Percentiles rank a stretch among this genome's conserved stretches.
These are phyloP conservation scores for Athene cunicularia DNA, from an alignment of 2,113 vertebrate species.

Conservation along the genomic window DNA sequence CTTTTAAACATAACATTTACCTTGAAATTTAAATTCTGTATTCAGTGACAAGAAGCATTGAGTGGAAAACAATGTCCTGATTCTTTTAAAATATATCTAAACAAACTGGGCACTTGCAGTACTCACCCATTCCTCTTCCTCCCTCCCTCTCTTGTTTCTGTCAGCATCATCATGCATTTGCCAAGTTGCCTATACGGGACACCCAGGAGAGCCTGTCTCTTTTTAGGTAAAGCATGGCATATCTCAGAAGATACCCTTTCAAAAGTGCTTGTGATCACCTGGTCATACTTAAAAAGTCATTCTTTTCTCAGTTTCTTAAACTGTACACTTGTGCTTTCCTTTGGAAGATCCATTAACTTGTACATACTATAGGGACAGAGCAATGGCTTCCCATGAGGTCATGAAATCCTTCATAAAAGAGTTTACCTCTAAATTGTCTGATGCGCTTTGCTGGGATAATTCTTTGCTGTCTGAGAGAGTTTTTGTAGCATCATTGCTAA, in stretches of 20 bases:
- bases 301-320: not conserved
- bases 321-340: not conserved
- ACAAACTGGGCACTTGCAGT: not conserved
- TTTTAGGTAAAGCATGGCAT: not conserved
- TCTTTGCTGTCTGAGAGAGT: not conserved
- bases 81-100: not conserved
- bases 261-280: not conserved
- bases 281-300: not conserved
- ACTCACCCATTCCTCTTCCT: not conserved
- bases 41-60: not conserved
- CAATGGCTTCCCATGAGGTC: not conserved
- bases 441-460: not conserved
- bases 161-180: not conserved
- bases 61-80: not conserved
- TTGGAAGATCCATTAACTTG: not conserved
- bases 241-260: not conserved
- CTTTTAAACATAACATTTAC: not conserved
- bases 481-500: not conserved
- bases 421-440: not conserved
- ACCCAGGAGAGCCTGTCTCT: accelerated
- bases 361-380: not conserved
- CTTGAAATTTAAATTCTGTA: not conserved
- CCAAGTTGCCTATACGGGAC: not conserved
- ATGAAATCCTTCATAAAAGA: not conserved
- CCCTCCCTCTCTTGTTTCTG: not conserved